phyloP scores from a whole-genome alignment of 1,140 invertebrate genomes.

The Arion vulgaris region DNA sequence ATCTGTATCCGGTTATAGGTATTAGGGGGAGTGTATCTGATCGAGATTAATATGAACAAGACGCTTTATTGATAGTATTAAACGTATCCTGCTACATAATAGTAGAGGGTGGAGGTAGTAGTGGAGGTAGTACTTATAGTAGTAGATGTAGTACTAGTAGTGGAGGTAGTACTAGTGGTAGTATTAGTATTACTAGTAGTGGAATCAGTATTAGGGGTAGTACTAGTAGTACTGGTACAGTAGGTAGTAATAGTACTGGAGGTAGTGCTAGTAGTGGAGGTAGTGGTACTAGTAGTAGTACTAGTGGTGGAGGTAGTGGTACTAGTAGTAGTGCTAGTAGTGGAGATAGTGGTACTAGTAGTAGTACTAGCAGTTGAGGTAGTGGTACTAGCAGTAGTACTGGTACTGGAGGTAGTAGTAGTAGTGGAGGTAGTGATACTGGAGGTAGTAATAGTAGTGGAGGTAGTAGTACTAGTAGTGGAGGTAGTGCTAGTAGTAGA shows the following conservation, averaged over 20 bases:
- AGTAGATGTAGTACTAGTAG: conserved; percentile 1
- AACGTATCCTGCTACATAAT: no score
- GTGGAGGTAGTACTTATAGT: not conserved
- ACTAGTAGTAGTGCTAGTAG: conserved; percentile 8
- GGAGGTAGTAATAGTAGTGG: conserved; percentile 18
- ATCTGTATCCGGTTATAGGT: no score
- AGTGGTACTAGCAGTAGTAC: not conserved
- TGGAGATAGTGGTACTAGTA: conserved; percentile 12
- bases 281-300: conserved; percentile 11
- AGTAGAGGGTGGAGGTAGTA: not conserved
- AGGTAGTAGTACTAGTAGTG: conserved; percentile 24
- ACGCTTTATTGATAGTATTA: no score
- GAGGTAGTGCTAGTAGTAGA: conserved; percentile 1
- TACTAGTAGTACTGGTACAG: not conserved
- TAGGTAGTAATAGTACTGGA: not conserved
- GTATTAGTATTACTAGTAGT: not conserved
- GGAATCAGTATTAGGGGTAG: not conserved
- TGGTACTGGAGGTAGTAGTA: conserved; percentile 27
- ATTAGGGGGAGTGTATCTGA: no score
- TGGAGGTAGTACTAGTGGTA: not conserved
- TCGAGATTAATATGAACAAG: no score
- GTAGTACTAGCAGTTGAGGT: not conserved
- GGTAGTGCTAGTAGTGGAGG: not conserved
- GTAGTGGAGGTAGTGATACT: conserved; percentile 25
- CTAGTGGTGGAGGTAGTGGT: not conserved